Base-by-base conservation (phyloP, 2,888 invertebrate species). In the Azorinus chamasolen region DNA sequence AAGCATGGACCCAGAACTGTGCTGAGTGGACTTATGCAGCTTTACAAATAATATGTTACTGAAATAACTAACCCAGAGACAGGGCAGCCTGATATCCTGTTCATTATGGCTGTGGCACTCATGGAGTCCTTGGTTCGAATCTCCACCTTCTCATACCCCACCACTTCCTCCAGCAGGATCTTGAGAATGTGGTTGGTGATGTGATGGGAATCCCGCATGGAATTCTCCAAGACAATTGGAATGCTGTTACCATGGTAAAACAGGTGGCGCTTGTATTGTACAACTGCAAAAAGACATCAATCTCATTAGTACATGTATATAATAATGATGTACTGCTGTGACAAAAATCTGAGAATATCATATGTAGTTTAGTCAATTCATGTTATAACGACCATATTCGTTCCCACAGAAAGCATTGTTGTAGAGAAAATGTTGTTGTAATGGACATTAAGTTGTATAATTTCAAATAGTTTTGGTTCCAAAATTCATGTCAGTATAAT, bases 131-230 rank as follows among this genome's bases (percentile, higher is more conserved):
- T 86, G 37, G 86, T 74, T 4, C 83, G 78, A 6, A 93, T 88
- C 57, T 87, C 80, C 0, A 93, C 92, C 53, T 90, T 85, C n/a
- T 85, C 87, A 75, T 93, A 93, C 6, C 93, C 93, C 5, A 93
- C 85, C 16, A 92, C 90, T 69, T 93, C 93, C 65, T 90, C 86
- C 37, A 93, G 87, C 1, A 93, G 83, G 24, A 93, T 92, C 64
- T 90, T 89, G n/a, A 93, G 87, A 18, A 93, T 91, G 62, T 91
- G 86, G 57, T 93, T 93, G 70, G 91, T 88, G 18, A 94, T 86
- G 72, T 90, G 90, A 79, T 93, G 93, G 0, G 93, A 91, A 10
- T 89, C 83, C n/a, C 93, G 86, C 54, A 86, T 83, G 61, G 92
- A 92, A 72, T 87, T 87, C 82, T 92, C 92, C 58, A 92, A 71